Evolutionary conservation across 2,113 vertebrate genomes (phyloP).

Genomic region (Siphamia tubifer): DNA sequence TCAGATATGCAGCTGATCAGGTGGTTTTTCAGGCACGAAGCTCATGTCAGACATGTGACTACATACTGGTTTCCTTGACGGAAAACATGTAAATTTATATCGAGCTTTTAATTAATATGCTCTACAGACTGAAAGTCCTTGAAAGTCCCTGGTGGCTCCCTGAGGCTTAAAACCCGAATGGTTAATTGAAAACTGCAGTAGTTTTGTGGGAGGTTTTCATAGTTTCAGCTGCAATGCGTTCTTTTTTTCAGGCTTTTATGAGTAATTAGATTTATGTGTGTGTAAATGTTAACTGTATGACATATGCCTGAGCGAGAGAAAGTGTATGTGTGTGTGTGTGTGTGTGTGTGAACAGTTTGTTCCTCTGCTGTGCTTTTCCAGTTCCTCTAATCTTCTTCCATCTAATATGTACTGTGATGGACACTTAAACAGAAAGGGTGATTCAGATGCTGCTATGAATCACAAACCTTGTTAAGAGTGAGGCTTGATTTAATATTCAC

Average conservation of each 20-base stretch:
- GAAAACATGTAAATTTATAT: slow-evolving; percentile 48
- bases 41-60: slow-evolving; percentile 1
- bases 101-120: slow-evolving; percentile 60
- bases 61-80: slow-evolving; percentile 21
- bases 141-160: slow-evolving; percentile 42
- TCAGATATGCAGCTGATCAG: neutral
- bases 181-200: slow-evolving; percentile 60
- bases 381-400: neutral
- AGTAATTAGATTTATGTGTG: slow-evolving; percentile 31
- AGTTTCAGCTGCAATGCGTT: slow-evolving; percentile 9
- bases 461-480: neutral
- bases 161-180: slow-evolving; percentile 16
- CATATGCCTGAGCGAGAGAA: neutral
- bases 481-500: slow-evolving; percentile 11
- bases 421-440: neutral
- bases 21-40: neutral
- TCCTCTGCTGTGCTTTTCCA: slow-evolving; percentile 1
- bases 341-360: neutral
- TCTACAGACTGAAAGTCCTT: slow-evolving; percentile 35
- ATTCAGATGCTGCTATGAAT: neutral
- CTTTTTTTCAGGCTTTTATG: neutral
- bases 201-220: slow-evolving; percentile 32
- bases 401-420: neutral
- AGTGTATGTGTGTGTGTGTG: neutral
- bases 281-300: slow-evolving; percentile 19